Evolutionary conservation across 53 echinoderm and acorn worm species (phyloP).

Genomic region (Apostichopus leukothele): DNA sequence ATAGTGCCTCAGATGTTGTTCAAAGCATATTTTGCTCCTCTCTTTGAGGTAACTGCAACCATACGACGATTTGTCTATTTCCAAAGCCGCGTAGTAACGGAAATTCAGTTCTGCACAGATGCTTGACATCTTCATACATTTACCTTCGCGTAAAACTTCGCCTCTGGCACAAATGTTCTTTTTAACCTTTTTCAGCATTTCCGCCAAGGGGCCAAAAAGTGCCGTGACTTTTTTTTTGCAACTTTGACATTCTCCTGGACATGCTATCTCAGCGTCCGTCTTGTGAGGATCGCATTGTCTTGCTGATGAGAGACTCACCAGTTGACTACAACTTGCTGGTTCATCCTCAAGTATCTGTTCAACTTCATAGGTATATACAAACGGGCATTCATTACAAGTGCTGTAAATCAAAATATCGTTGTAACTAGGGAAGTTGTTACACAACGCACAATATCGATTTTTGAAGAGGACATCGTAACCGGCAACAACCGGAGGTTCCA

Average conservation of each 20-base stretch:
- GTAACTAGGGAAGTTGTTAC: background rate
- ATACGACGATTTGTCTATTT: background rate
- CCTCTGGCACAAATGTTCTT: background rate
- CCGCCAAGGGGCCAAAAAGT: too few species aligned
- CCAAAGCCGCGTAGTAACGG: background rate
- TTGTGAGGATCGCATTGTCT: background rate
- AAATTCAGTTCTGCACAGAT: background rate
- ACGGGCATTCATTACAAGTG: background rate
- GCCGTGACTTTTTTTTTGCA: too few species aligned
- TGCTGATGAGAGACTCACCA: too few species aligned
- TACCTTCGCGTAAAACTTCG: background rate
- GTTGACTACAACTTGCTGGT: background rate
- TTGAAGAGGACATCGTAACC: background rate
- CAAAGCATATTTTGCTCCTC: background rate
- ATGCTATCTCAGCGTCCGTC: background rate
- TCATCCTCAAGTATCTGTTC: background rate
- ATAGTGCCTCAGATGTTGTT: background rate
- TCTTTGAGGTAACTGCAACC: background rate
- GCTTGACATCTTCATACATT: background rate
- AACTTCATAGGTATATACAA: background rate
- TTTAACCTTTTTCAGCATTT: background rate
- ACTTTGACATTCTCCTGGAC: background rate
- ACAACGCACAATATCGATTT: background rate
- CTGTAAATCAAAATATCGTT: background rate
- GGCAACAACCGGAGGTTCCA: background rate